Evolutionary conservation across 2,888 invertebrate genomes (phyloP).

Genomic region (Acanthosepion esculentum): DNA sequence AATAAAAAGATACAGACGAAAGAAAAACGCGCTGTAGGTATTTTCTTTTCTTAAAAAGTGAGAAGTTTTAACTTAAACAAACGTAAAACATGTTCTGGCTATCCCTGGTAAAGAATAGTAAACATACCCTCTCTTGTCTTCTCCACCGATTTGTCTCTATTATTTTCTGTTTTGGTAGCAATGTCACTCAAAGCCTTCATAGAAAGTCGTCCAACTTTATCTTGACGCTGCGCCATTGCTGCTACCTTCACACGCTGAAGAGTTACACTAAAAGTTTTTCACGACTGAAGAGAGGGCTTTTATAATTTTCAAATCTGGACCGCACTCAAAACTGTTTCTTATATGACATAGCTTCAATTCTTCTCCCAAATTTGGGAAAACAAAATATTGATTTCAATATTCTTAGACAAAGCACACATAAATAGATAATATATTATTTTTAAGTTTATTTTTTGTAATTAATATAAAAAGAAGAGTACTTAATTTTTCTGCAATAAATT

Average conservation of each 20-base stretch:
- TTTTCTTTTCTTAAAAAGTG: constrained; percentile 67
- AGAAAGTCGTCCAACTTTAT: constrained; percentile 60
- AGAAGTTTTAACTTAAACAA: constrained; percentile 39
- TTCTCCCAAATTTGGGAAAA: too few species aligned
- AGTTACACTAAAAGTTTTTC: constrained; percentile 49
- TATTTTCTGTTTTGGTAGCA: constrained; percentile 55
- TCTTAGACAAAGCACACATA: too few species aligned
- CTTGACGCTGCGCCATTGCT: constrained; percentile 46
- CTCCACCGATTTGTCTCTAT: constrained; percentile 41
- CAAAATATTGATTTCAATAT: too few species aligned
- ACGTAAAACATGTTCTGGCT: neutral
- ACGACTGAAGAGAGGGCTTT: neutral
- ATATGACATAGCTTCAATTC: too few species aligned
- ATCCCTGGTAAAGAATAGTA: neutral
- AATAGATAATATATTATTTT: too few species aligned
- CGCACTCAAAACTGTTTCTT: neutral
- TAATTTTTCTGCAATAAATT: too few species aligned
- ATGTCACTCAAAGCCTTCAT: constrained; percentile 60
- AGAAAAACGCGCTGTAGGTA: constrained; percentile 63
- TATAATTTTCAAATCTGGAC: neutral
- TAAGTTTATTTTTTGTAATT: too few species aligned
- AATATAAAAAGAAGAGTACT: too few species aligned
- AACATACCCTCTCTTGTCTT: constrained; percentile 38
- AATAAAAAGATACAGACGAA: too few species aligned
- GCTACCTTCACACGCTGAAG: constrained; percentile 51